phyloP scores from a whole-genome alignment of 2,888 invertebrate genomes.

The Eutolmus rufibarbis region DNA sequence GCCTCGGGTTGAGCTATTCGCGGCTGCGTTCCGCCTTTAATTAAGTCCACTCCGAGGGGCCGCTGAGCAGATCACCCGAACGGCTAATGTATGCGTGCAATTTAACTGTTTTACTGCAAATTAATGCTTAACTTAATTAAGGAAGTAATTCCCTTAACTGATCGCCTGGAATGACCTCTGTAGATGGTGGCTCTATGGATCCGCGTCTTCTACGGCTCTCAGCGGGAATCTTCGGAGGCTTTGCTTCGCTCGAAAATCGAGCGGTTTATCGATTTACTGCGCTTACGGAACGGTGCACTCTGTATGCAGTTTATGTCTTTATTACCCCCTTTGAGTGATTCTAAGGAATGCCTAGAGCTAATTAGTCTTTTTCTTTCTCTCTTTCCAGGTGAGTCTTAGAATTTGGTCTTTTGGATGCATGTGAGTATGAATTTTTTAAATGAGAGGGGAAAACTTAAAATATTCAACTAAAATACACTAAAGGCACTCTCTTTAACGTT shows the following conservation, averaged over 20 bases:
- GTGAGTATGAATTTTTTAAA: background rate
- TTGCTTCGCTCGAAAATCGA: background rate
- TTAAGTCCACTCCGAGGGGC: background rate
- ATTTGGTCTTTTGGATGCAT: background rate
- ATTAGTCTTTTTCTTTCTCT: background rate
- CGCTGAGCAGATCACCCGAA: background rate
- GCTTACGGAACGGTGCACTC: background rate
- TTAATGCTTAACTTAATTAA: slow-evolving; percentile 33
- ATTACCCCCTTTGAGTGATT: background rate
- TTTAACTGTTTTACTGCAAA: slow-evolving; percentile 29
- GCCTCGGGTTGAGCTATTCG: background rate
- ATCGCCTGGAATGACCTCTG: background rate
- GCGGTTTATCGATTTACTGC: background rate
- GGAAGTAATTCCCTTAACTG: slow-evolving; percentile 32
- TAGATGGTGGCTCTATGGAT: background rate
- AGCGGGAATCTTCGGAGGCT: background rate
- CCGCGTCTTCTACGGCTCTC: background rate
- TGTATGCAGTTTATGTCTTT: slow-evolving; percentile 2
- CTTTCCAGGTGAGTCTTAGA: background rate
- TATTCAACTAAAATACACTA: background rate
- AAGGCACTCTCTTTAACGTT: too few species aligned
- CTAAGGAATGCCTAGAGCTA: background rate
- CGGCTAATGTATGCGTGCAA: background rate
- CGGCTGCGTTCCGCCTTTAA: slow-evolving; percentile 7
- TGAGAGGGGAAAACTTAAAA: background rate